phyloP scores from a whole-genome alignment of 1,140 invertebrate genomes.

The Drosophila kohkoa region DNA sequence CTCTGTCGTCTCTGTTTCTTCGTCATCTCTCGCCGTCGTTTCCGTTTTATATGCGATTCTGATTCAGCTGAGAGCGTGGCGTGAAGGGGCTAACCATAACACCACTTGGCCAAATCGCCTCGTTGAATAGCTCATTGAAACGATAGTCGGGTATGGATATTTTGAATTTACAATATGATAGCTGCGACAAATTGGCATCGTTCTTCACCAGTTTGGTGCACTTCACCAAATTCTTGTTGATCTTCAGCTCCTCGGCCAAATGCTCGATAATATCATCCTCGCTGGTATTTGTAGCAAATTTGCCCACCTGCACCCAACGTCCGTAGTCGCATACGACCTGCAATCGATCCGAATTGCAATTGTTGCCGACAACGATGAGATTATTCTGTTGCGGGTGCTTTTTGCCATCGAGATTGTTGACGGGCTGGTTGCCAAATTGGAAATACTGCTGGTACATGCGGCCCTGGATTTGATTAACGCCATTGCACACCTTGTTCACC shows the following conservation, averaged over 20 bases:
- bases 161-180: constrained; percentile 83
- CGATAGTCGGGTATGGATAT: constrained; percentile 84
- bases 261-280: constrained; percentile 83
- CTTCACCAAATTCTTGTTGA: constrained; percentile 81
- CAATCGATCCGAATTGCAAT: constrained; percentile 83
- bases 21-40: neutral
- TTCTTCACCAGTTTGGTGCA: constrained; percentile 83
- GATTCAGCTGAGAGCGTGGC: constrained; percentile 80
- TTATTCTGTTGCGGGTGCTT: constrained; percentile 81
- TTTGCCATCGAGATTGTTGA: constrained; percentile 71
- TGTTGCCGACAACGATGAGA: constrained; percentile 80
- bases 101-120: constrained; percentile 83
- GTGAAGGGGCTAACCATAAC: constrained; percentile 84
- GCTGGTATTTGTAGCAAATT: constrained; percentile 81
- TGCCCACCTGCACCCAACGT: constrained; percentile 82
- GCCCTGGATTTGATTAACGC: constrained; percentile 81
- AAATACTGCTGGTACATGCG: constrained; percentile 84
- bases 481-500: constrained; percentile 81
- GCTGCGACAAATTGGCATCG: constrained; percentile 80
- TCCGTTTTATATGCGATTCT: constrained; percentile 79
- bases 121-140: constrained; percentile 84
- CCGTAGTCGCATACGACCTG: constrained; percentile 83
- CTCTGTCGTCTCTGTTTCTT: neutral
- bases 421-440: constrained; percentile 77
- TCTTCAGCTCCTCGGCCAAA: constrained; percentile 79